Conservation (phyloP, 2,888 invertebrate genomes). For the Timema podura region DNA sequence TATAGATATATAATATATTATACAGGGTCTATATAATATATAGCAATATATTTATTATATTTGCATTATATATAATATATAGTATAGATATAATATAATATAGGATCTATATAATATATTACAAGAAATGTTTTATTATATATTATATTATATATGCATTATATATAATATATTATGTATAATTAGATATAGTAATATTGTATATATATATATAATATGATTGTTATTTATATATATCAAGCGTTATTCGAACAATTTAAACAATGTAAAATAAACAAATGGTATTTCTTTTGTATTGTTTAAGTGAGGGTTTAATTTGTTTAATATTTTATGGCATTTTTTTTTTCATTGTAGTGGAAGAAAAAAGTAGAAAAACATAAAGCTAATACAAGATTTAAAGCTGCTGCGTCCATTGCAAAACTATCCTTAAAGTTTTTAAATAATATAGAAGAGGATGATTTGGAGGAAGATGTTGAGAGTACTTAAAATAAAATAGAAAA, state of each 20-base stretch:
- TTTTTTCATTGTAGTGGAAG: conserved; percentile 56
- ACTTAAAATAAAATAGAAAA: not conserved
- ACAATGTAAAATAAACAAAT: no score
- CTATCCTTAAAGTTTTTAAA: conserved; percentile 36
- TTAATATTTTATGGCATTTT: no score
- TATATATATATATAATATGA: no score
- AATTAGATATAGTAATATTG: no score
- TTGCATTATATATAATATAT: not conserved
- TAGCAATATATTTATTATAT: not conserved
- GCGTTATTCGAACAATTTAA: no score
- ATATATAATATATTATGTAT: no score
- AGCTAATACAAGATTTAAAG: conserved; percentile 63
- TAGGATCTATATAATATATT: not conserved
- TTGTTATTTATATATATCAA: no score
- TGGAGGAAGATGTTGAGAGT: not conserved
- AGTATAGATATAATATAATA: not conserved
- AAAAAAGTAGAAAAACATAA: conserved; percentile 61
- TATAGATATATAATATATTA: no score
- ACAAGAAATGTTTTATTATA: no score
- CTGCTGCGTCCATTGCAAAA: conserved; percentile 59
- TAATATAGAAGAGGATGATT: conserved; percentile 18
- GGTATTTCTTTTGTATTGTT: no score
- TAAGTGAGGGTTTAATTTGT: no score
- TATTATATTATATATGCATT: no score
- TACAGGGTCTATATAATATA: not conserved